A percentile compares a stretch with the other conserved stretches of the same genome.
Evolutionary conservation across 2,113 vertebrate genomes (phyloP).

Genomic region (Numida meleagris): DNA sequence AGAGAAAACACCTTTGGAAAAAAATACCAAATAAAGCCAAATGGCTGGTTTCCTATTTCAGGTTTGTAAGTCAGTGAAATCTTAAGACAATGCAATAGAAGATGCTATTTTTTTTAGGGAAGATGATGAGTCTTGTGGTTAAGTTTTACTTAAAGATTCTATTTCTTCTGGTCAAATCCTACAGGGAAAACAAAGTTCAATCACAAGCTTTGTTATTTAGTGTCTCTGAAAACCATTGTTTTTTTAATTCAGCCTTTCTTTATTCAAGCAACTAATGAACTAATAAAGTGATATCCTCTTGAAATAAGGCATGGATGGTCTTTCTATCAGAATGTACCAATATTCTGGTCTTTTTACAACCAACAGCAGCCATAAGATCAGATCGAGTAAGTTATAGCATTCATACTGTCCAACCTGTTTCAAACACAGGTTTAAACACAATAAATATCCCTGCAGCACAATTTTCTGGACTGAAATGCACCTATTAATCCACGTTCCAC

Average conservation of each 20-base stretch:
- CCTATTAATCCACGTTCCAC: neutral
- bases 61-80: neutral
- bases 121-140: neutral
- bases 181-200: neutral
- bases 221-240: neutral
- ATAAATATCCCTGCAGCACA: neutral
- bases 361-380: neutral
- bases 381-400: neutral
- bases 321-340: neutral
- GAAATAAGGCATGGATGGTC: neutral
- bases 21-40: neutral
- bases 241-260: neutral
- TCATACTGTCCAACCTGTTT: neutral
- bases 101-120: neutral
- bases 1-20: neutral
- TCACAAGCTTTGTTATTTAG: neutral
- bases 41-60: neutral
- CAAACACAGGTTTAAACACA: neutral
- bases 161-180: neutral
- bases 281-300: neutral
- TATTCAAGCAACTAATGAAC: neutral
- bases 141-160: neutral
- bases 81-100: neutral
- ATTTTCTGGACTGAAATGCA: neutral
- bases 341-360: neutral